These are phyloP conservation scores for Diceros bicornis DNA, from an alignment of 2,797 vertebrate genomes.

Conservation along the genomic window DNA sequence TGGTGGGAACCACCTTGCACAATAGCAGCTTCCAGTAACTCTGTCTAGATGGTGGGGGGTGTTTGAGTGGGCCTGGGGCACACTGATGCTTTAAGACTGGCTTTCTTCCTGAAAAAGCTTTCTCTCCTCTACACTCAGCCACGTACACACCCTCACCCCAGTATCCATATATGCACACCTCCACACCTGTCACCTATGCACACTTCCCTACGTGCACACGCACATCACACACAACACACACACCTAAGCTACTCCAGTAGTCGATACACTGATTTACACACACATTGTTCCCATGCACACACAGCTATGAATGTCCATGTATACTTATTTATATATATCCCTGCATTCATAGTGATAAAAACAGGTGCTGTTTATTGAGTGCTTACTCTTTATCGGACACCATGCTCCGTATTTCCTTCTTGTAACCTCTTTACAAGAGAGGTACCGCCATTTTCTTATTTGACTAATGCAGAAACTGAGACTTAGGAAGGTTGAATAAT, in stretches of 20 bases:
- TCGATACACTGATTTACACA: neutral
- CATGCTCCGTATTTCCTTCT: neutral
- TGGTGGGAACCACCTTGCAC: neutral
- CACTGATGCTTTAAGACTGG: neutral
- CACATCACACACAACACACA: neutral
- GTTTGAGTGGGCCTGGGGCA: neutral
- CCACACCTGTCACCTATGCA: neutral
- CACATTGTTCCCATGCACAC: accelerated
- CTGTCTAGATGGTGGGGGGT: neutral
- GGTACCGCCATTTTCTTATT: neutral
- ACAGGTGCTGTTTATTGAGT: accelerated
- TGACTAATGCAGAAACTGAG: neutral
- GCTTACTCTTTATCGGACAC: neutral
- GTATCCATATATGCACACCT: accelerated
- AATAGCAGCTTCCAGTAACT: constrained; percentile 37
- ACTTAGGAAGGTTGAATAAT: neutral
- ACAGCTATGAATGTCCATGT: neutral
- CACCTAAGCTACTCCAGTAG: neutral
- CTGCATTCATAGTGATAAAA: neutral
- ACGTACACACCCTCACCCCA: neutral
- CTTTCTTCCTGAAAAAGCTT: neutral
- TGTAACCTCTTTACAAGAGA: neutral
- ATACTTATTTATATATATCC: no score
- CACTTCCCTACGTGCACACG: accelerated
- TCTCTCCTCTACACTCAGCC: neutral